These are phyloP conservation scores for Accipiter cooperii DNA, from an alignment of 2,113 vertebrate genomes.

Conservation along the genomic window DNA sequence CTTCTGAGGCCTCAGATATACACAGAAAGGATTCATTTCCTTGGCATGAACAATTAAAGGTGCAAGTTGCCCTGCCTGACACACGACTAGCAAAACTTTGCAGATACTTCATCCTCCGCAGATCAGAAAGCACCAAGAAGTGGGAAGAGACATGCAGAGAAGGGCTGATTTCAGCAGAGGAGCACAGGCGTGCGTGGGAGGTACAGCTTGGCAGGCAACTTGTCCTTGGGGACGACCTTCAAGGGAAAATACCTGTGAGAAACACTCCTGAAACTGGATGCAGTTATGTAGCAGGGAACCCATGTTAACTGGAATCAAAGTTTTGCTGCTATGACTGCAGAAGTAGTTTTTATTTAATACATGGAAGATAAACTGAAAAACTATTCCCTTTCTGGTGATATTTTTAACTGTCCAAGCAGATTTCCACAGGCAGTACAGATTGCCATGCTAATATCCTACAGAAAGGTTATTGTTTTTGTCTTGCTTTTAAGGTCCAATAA, in stretches of 20 bases:
- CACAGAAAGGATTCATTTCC: neutral
- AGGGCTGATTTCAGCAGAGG: neutral
- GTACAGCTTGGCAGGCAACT: neutral
- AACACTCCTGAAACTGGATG: neutral
- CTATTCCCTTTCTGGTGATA: neutral
- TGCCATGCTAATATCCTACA: neutral
- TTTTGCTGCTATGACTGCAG: neutral
- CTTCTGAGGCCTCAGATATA: neutral
- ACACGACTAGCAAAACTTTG: neutral
- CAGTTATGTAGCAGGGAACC: neutral
- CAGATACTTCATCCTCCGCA: neutral
- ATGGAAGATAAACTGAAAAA: neutral
- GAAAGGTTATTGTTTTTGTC: neutral
- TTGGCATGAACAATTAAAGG: neutral
- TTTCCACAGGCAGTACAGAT: neutral
- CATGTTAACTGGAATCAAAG: neutral
- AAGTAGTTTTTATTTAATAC: neutral
- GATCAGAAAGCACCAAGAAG: neutral
- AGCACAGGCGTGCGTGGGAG: neutral
- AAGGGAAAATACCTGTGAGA: neutral
- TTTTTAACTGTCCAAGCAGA: conserved; percentile 10
- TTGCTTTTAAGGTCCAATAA: neutral
- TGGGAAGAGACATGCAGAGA: neutral
- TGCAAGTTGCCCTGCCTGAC: neutral
- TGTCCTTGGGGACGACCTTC: neutral